These are phyloP conservation scores for Monopterus albus DNA, from an alignment of 2,113 vertebrate species.

Conservation along the genomic window DNA sequence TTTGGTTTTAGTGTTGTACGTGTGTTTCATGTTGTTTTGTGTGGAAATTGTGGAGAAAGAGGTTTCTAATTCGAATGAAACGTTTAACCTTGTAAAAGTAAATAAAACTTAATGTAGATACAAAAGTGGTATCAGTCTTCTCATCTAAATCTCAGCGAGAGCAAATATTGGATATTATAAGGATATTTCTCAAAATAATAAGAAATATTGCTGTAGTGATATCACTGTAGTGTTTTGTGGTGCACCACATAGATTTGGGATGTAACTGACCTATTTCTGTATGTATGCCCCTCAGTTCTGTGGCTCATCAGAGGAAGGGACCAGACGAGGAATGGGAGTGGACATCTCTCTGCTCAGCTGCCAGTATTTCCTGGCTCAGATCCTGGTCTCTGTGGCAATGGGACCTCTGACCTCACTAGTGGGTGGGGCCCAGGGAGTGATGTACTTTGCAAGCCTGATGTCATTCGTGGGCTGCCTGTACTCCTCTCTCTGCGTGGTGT, in stretches of 20 bases:
- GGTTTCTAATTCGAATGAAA: no score
- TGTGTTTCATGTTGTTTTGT: no score
- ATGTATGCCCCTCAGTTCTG: slow-evolving; percentile 84
- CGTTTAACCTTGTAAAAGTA: no score
- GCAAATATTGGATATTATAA: no score
- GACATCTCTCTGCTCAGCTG: slow-evolving; percentile 98
- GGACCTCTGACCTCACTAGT: slow-evolving; percentile 94
- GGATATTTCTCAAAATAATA: background rate
- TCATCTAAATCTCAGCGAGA: background rate
- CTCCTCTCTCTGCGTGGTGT: slow-evolving; percentile 94
- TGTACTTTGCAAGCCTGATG: slow-evolving; percentile 96
- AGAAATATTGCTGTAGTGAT: background rate
- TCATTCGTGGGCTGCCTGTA: slow-evolving; percentile 95
- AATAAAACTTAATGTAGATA: background rate
- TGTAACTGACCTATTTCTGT: slow-evolving; percentile 2
- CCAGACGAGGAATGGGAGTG: slow-evolving; percentile 91
- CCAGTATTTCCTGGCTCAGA: slow-evolving; percentile 97
- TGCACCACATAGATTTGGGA: no score
- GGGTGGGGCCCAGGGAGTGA: slow-evolving; percentile 94
- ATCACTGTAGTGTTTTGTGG: background rate
- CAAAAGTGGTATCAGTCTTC: background rate
- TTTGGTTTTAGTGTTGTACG: no score
- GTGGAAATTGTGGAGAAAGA: no score
- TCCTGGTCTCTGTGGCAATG: slow-evolving; percentile 93
- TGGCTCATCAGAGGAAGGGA: slow-evolving; percentile 88